Percentiles rank a stretch among this genome's conserved stretches.
Evolutionary conservation across 2,113 vertebrate genomes (phyloP).

Genomic region (Scomber colias): DNA sequence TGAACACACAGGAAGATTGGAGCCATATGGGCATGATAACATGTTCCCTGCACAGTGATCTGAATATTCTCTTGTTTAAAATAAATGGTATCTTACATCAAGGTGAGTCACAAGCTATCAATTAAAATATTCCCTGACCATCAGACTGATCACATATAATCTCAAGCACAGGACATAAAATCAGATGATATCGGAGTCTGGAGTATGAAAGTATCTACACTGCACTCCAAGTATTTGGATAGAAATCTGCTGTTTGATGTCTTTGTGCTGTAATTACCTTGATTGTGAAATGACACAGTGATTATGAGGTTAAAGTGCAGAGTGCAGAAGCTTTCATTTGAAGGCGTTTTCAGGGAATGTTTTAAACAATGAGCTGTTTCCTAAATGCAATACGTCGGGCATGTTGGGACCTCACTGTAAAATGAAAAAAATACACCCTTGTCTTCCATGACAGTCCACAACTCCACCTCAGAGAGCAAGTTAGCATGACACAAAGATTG

Average conservation of each 20-base stretch:
- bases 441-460: constrained; percentile 29
- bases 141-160: not conserved
- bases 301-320: constrained; percentile 68
- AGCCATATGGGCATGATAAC: not conserved
- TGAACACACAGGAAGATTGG: not conserved
- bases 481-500: constrained; percentile 45
- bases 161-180: constrained; percentile 6
- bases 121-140: not conserved
- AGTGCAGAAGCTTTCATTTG: constrained; percentile 54
- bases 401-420: constrained; percentile 42
- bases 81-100: not conserved
- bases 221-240: constrained; percentile 46
- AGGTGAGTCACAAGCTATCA: not conserved
- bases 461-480: constrained; percentile 37
- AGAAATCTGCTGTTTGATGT: constrained; percentile 57
- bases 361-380: constrained; percentile 59
- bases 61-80: not conserved
- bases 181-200: constrained; percentile 22
- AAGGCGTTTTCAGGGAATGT: constrained; percentile 44
- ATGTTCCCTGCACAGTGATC: not conserved
- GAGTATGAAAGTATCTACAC: constrained; percentile 13
- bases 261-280: constrained; percentile 56
- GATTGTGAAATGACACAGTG: constrained; percentile 58
- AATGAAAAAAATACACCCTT: constrained; percentile 42
- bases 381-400: constrained; percentile 15